Evolutionary conservation across 1,140 invertebrate species (phyloP), one percentile per base, ranked within the genome.

Genomic region (Tribolium madens): DNA sequence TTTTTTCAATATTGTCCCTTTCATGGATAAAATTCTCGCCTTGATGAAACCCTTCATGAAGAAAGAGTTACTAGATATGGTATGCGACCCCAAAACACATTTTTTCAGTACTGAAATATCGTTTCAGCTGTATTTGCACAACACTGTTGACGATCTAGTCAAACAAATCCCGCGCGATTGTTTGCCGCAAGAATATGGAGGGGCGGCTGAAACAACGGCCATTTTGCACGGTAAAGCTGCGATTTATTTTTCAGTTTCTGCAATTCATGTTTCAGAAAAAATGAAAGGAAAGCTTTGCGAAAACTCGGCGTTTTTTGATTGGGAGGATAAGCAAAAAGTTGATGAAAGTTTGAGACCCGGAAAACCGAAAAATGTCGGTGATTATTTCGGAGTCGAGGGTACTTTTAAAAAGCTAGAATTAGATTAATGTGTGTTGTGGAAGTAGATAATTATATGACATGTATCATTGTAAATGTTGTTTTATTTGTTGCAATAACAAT

Each of bases 361-460:
- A 3, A 92, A 92, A 78, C 89, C 89, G 7, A 93, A 92, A 82
- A 89, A 87, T 46, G 88, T 87, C 0, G 87, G 87, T 0, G 90
- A 91, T 70, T 84, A 92, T 4, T 93, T 92, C 78, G 91, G 92
- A 9, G 87, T 92, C 0, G 91, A 93, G 81, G 92, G 92, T 1
- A 91, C 91, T 31, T 93, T 93, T 78, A 93, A 93, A 80, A 93
- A 93, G 83, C 81, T 93, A 9, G 91, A 93, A 70, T 89, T 94
- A 48, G 92, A 93, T 88, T 93, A 42, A 42, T 42, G 36, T 42
- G 6, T 7, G 9, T 42, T 42, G 36, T 42, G 36, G n/a, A 42
- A 42, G n/a, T 42, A 42, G 36, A 9, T 42, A 42, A 42, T 42
- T 42, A 42, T 10, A 42, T n/a, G 36, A 42, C n/a, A 42, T 42